Base-by-base conservation (phyloP, 2,797 vertebrate species). In the Danionella dracula region DNA sequence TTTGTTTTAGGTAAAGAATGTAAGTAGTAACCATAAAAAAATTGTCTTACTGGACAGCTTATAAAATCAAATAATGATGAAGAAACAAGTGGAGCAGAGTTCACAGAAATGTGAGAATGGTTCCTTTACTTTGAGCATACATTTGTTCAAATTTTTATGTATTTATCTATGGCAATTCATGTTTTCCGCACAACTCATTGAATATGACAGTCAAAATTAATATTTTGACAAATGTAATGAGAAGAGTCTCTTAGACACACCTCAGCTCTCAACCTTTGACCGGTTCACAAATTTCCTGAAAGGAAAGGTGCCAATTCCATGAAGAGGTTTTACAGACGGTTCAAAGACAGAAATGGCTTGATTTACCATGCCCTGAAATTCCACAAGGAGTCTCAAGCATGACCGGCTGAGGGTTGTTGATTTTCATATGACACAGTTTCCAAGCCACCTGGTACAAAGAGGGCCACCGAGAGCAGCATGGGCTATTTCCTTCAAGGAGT, bases 301-400 rank as follows among this genome's bases (percentile, higher is more conserved):
- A 13, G 12, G 4, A 62, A 48, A 42, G 16, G 5, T 10, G 15
- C 20, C 31, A 10, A 59, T 54, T 65, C n/a, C 34, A 51, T 40
- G 13, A 27, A 19, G 8, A 56, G 62, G 29, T 61, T 53, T 11
- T 17, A 27, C 4, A 13, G 56, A 27, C n/a, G 34, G 13, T 3
- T 62, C 23, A 20, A 19, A 58, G 53, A 4, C 2, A 4, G 12
- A 16, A 16, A 21, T 53, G 9, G 20, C 29, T 41, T 21, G 16
- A 63, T 74, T 81, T 83, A 83, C 68, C 75, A 73, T 79, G 66
- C 69, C 70, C 78, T 21, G 54, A 73, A 81, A 88, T 86, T 86
- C 83, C 84, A 80, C 78, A 86, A 76, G 71, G 79, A 77, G 73
- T 67, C 75, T 74, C 80, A 74, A 82, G 76, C 78, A 69, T 81